Evolutionary conservation across 2,113 vertebrate genomes (phyloP).

Genomic region (Eptesicus fuscus): DNA sequence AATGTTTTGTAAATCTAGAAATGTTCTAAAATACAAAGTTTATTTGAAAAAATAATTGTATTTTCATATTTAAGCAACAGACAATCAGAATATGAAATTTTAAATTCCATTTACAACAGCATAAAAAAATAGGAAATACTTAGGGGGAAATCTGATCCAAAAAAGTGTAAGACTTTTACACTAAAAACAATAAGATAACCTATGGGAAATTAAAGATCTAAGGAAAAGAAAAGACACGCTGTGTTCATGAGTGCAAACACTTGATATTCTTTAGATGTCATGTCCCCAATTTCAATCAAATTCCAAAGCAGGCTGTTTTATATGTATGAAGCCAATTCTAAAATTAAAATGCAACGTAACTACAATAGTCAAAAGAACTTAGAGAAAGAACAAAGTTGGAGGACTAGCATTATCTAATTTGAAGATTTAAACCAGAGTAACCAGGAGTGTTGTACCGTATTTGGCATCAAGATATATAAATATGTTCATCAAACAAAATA

Average conservation of each 20-base stretch:
- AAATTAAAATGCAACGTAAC: constrained; percentile 20
- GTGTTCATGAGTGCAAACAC: not conserved
- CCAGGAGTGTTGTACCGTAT: not conserved
- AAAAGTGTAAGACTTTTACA: not conserved
- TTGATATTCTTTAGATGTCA: not conserved
- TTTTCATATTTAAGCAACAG: not conserved
- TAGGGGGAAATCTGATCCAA: not conserved
- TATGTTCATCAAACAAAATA: not conserved
- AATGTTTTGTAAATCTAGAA: not conserved
- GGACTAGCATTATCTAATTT: not conserved
- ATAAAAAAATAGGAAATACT: not conserved
- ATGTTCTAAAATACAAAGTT: not conserved
- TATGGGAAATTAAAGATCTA: not conserved
- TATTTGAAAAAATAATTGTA: constrained; percentile 6
- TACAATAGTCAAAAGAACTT: not conserved
- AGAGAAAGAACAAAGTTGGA: not conserved
- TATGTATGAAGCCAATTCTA: not conserved
- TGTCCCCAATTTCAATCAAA: not conserved
- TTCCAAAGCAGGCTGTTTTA: not conserved
- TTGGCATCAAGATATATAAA: not conserved
- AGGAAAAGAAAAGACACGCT: not conserved
- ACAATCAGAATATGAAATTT: not conserved
- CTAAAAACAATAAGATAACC: not conserved
- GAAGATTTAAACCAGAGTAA: not conserved
- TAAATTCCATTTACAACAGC: not conserved